Base-by-base conservation (phyloP, 2,797 vertebrate species). In the Orientallactaga sibirica region DNA sequence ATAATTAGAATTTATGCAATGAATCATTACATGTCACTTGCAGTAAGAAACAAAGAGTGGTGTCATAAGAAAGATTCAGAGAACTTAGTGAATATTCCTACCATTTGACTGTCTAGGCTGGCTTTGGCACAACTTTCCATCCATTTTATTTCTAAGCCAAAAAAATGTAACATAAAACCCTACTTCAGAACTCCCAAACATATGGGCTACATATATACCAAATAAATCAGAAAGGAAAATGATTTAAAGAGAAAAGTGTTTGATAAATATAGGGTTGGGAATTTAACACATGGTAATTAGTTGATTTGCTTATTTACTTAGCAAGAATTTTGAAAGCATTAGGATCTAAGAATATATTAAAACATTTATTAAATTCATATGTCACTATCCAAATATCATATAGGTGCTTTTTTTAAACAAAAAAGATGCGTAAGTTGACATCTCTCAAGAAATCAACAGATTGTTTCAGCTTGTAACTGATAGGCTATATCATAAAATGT, bases 1-100 rank as follows among this genome's bases (percentile, higher is more conserved):
- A 91, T 89, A 83, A 95, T 87, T 89, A 78, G 79, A 73, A 85
- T 89, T 91, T 74, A 84, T 76, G 73, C 8, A 91, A 96, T 94
- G 89, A 94, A 93, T 89, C 62, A 90, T 43, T 52, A 78, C 41
- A 41, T 74, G 70, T 94, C 88, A 79, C 43, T 73, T 33, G 8
- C 37, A 58, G 24, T 67, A 27, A 75, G 80, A 83, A 95, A 79
- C 16, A 78, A 95, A 86, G 2, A 96, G 76, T 71, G 90, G 55
- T 79, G 52, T 37, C 62, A 24, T 37, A 67, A 58, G 76, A 82
- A 76, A 91, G 66, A 92, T 48, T 15, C 58, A 91, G 70, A 86
- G 73, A 80, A 67, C 22, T 80, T 78, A 61, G 29, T 18, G 86
- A 87, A 58, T 68, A 70, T 24, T 61, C 88, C 88, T 61, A 92